Base-by-base conservation (phyloP, 2,888 invertebrate genomes). In the Aspidapion aeneum region DNA sequence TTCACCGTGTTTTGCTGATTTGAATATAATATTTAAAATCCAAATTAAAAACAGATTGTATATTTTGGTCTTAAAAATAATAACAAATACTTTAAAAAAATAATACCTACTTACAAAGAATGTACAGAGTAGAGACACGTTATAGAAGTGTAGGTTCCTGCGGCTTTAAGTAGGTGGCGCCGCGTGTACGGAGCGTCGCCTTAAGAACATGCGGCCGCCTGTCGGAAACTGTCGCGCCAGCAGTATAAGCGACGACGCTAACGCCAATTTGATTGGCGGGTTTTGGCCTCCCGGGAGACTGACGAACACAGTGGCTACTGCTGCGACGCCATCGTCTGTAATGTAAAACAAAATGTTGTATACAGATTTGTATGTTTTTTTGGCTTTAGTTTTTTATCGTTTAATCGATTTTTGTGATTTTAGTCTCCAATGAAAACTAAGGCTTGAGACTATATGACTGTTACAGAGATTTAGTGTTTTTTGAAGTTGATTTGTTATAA, bases 291-390 rank as follows among this genome's bases (percentile, higher is more conserved):
- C 96, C 0, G 97, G 96, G 71, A 96, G 81, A 77, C 92, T 90
- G 65, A 97, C 90, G 74, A 97, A 89, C 55, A 96, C 91, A 0
- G 96, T 93, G 62, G 93, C 91, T 58, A 97, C 93, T n/a, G 94
- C 96, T 16, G 95, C 94, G 52, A 91, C 84, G 48, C 91, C 91
- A 82, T 96, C 95, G 63, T 87, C 89, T 79, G 66, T 58, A 75
- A 69, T 48, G 55, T 21, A 63, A 16, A 59, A 72, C 49, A 48
- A 48, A n/a, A n/a, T n/a, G n/a, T n/a, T n/a, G n/a, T n/a, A n/a
- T n/a, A n/a, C n/a, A n/a, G n/a, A n/a, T n/a, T n/a, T n/a, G n/a
- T n/a, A n/a, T n/a, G n/a, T n/a, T n/a, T n/a, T n/a, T n/a, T n/a
- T n/a, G n/a, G n/a, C n/a, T n/a, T n/a, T n/a, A n/a, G n/a, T n/a